Conservation (phyloP, 1,140 invertebrate species). For the Drosophila miranda region DNA sequence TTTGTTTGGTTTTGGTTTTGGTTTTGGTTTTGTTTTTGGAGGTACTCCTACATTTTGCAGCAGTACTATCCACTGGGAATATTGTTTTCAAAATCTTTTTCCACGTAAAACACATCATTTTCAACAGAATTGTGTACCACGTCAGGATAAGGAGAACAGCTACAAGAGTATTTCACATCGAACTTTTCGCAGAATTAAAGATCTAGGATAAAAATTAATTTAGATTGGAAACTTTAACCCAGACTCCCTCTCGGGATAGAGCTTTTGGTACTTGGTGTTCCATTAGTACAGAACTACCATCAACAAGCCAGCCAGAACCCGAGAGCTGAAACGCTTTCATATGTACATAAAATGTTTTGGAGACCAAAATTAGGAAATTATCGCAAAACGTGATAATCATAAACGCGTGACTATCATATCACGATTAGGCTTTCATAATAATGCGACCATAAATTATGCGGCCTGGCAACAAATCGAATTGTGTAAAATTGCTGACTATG, state of each 20-base stretch:
- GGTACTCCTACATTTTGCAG: background rate
- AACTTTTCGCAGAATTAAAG: too few relatives aligned
- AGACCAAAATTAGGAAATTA: conserved; percentile 13
- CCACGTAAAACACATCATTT: too few relatives aligned
- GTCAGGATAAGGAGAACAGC: too few relatives aligned
- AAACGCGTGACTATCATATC: conserved; percentile 53
- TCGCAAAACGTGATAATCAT: conserved; percentile 54
- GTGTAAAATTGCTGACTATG: conserved; percentile 9
- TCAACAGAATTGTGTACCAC: background rate
- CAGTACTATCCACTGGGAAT: conserved; percentile 12
- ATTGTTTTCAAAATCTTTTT: background rate
- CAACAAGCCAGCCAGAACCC: background rate
- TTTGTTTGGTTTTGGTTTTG: conserved; percentile 8
- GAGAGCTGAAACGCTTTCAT: background rate
- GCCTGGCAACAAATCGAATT: conserved; percentile 40
- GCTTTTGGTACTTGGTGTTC: too few relatives aligned
- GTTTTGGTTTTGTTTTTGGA: too few relatives aligned
- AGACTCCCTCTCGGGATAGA: too few relatives aligned
- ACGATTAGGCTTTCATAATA: conserved; percentile 42
- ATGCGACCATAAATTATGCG: background rate
- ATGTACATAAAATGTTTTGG: background rate
- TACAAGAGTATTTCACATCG: too few relatives aligned
- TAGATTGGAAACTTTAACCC: too few relatives aligned
- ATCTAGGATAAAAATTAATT: background rate
- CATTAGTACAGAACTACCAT: background rate